phyloP scores from a whole-genome alignment of 2,888 invertebrate genomes.

The Mesorhabditis spiculigera region DNA sequence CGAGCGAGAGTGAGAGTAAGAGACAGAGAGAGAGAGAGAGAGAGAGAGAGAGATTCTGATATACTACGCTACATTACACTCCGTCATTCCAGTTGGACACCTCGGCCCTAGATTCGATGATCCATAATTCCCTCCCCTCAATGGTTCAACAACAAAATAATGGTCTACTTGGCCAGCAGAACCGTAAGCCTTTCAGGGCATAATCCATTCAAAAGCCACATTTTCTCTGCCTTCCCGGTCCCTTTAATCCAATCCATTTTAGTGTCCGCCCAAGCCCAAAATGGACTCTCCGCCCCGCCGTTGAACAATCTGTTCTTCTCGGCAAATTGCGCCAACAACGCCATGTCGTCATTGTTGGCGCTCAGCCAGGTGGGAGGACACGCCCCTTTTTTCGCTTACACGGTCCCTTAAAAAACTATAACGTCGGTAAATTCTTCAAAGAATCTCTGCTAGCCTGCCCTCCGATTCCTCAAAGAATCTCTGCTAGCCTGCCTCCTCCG shows the following conservation, averaged over 20 bases:
- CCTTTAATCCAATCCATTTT: not conserved
- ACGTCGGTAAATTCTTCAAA: too few species aligned
- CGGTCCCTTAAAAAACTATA: too few species aligned
- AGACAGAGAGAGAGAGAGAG: too few species aligned
- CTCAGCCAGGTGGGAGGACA: not conserved
- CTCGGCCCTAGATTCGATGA: not conserved
- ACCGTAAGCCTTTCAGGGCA: not conserved
- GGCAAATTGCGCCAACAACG: conserved; percentile 4
- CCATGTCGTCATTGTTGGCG: not conserved
- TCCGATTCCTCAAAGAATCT: too few species aligned
- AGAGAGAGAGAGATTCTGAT: too few species aligned
- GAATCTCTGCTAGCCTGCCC: too few species aligned
- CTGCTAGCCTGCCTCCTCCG: too few species aligned
- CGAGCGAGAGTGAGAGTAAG: not conserved
- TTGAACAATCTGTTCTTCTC: not conserved
- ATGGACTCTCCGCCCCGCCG: not conserved
- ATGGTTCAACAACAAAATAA: conserved; percentile 2
- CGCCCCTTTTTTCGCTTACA: too few species aligned
- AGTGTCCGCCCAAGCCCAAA: too few species aligned
- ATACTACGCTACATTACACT: not conserved
- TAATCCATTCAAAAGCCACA: not conserved
- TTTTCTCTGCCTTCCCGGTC: not conserved
- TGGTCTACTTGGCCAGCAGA: not conserved
- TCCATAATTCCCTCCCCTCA: not conserved
- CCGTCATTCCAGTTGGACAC: not conserved